Evolutionary conservation across 2,113 vertebrate genomes (phyloP), one percentile per base, ranked within the genome.

Genomic region (Solea solea): DNA sequence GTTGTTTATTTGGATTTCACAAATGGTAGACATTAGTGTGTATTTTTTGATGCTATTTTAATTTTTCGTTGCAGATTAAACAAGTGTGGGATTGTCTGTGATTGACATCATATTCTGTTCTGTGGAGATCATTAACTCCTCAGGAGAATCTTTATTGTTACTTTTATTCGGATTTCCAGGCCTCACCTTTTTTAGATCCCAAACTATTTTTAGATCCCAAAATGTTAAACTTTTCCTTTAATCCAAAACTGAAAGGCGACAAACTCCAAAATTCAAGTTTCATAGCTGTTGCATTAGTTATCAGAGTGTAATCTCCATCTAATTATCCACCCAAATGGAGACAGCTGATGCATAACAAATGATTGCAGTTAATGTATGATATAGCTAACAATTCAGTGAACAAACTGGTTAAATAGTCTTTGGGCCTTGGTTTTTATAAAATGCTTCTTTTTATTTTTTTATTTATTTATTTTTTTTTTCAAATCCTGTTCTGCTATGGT

Each of bases 341-440:
- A 12, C 10, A 54, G 46, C 59, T 65, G 48, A 73, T 58, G 51
- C 55, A 40, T 77, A 55, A 9, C 50, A 16, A 41, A 54, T 39
- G 48, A 53, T 51, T 51, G 45, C 7, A 72, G 28, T 28, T 14
- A 69, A 67, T 77, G 61, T 27, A 59, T 50, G 13, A 55, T 67
- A 60, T 21, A 60, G 44, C 27, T 4, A 49, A 41, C 7, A 50
- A 40, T 52, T 57, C 0, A 45, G 3, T 40, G 3, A 67, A 34
- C 28, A 9, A 62, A 55, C 3, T 1, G 21, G 21, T 46, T 10
- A 13, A 61, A 51, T 59, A 16, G 51, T 68, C 63, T 46, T 4
- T 21, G 15, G 15, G 16, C 56, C 8, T 68, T 48, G n/a, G 5
- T 56, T 58, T 50, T 67, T 63, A 55, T 61, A 60, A 64, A 60